Evolutionary conservation across 2,888 invertebrate genomes (phyloP), one percentile per base, ranked within the genome.

Genomic region (Leptinotarsa rubiginosa): DNA sequence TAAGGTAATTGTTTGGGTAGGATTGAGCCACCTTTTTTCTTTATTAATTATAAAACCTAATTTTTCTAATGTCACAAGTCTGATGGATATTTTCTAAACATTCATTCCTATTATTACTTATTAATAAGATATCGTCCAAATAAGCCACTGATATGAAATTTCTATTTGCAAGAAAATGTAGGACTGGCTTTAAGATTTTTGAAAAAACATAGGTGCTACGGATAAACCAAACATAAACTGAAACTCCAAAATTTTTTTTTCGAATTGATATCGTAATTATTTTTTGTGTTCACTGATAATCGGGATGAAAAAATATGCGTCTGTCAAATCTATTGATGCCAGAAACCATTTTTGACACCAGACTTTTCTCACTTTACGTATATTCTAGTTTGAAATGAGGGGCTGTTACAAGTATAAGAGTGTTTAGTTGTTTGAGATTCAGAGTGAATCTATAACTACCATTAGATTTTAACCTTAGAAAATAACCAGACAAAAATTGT

Each of bases 201-300:
- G 65, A 4, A 10, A 65, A 65, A 16, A 65, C 20, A 47, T 41
- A 65, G 65, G 65, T 18, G 47, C 47, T 2, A 47, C 18, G 12
- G 18, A 31, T 10, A 65, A 22, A 5, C 18, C 47, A 65, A 65
- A 65, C 12, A 65, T 7, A n/a, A 47, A 65, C 13, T 65, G 65
- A 41, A 65, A 47, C 18, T 65, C 47, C 7, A 41, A 47, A 16
- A 41, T 16, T 4, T 41, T 15, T 15, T 31, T 64, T 25, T n/a
- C 13, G 47, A 47, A 65, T 65, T 65, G 31, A n/a, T 47, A 47
- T 47, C 47, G 18, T 47, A 47, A n/a, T n/a, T 65, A 64, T 64
- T 64, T 64, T 25, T 31, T 64, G 12, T 64, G 20, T 64, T 25
- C 12, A 22, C 13, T 15, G 5, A 13, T 13, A n/a, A 20, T 59